phyloP scores from a whole-genome alignment of 2,888 invertebrate genomes.

The Latrodectus elegans region DNA sequence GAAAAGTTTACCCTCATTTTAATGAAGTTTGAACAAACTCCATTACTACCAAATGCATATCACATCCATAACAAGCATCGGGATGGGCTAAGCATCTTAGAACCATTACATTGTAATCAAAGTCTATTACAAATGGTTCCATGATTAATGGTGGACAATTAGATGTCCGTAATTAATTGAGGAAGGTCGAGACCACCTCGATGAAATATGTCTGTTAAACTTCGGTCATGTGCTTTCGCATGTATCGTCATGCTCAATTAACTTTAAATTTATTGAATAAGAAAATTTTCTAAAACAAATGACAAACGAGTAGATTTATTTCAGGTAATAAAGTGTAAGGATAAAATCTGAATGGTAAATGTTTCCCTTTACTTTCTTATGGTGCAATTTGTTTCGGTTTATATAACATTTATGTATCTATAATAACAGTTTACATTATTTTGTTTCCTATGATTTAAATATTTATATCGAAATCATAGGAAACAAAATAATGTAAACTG shows the following conservation, averaged over 20 bases:
- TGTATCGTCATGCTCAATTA: slow-evolving; percentile 52
- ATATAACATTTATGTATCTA: too few relatives aligned
- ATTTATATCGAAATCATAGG: too few relatives aligned
- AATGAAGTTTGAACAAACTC: slow-evolving; percentile 15
- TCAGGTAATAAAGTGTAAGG: too few relatives aligned
- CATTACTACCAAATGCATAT: slow-evolving; percentile 30
- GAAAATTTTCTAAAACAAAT: slow-evolving; percentile 39
- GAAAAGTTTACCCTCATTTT: background rate
- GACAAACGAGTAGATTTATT: background rate
- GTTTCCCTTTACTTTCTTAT: too few relatives aligned
- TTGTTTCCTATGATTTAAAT: too few relatives aligned
- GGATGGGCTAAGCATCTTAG: slow-evolving; percentile 19
- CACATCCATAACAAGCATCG: slow-evolving; percentile 16
- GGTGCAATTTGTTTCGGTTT: too few relatives aligned
- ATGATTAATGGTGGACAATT: slow-evolving; percentile 55
- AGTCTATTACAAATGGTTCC: slow-evolving; percentile 55
- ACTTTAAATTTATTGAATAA: slow-evolving; percentile 55
- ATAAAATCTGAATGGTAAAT: too few relatives aligned
- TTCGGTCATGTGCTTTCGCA: slow-evolving; percentile 37
- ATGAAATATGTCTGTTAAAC: slow-evolving; percentile 60
- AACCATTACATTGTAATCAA: slow-evolving; percentile 59
- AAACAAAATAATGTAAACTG: too few relatives aligned
- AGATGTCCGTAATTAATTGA: slow-evolving; percentile 58
- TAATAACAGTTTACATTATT: too few relatives aligned
- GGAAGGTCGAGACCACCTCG: slow-evolving; percentile 35